Evolutionary conservation across 2,797 vertebrate genomes (phyloP).

Genomic region (Chanos chanos): DNA sequence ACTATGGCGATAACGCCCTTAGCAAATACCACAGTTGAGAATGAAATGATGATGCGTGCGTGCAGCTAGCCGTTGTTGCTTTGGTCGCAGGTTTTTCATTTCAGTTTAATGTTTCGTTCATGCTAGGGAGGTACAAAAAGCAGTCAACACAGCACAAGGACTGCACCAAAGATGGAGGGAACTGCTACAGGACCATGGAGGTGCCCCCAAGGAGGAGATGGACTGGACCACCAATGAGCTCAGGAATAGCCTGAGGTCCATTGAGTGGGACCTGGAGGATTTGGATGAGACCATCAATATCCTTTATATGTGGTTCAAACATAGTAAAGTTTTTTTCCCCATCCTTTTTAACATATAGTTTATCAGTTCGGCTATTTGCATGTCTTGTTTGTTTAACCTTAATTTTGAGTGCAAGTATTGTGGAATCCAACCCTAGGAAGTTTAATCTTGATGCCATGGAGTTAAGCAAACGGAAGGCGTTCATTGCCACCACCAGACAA

Average conservation of each 20-base stretch:
- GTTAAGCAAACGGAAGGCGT: constrained; percentile 88
- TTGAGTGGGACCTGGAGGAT: constrained; percentile 98
- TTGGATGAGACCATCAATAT: constrained; percentile 98
- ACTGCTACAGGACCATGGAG: constrained; percentile 81
- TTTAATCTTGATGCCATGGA: constrained; percentile 90
- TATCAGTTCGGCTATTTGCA: too few species aligned
- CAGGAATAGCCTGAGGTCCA: constrained; percentile 93
- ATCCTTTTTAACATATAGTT: not conserved
- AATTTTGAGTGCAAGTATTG: constrained; percentile 73
- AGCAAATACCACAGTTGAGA: too few species aligned
- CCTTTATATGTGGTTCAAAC: constrained; percentile 64
- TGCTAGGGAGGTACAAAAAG: constrained; percentile 89
- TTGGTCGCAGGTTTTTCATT: not conserved
- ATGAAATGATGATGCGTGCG: too few species aligned
- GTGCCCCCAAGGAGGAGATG: constrained; percentile 87
- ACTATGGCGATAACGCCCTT: too few species aligned
- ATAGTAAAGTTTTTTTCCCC: not conserved
- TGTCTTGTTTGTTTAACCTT: constrained; percentile 28
- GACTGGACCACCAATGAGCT: constrained; percentile 99
- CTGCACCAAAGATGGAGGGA: constrained; percentile 93
- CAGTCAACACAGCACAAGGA: constrained; percentile 90
- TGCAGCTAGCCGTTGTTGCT: too few species aligned
- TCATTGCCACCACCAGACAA: constrained; percentile 87
- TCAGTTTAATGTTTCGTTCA: constrained; percentile 19
- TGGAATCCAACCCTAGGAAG: constrained; percentile 96